Base-by-base conservation (phyloP, 2,888 invertebrate species). In the Euplexia lucipara region DNA sequence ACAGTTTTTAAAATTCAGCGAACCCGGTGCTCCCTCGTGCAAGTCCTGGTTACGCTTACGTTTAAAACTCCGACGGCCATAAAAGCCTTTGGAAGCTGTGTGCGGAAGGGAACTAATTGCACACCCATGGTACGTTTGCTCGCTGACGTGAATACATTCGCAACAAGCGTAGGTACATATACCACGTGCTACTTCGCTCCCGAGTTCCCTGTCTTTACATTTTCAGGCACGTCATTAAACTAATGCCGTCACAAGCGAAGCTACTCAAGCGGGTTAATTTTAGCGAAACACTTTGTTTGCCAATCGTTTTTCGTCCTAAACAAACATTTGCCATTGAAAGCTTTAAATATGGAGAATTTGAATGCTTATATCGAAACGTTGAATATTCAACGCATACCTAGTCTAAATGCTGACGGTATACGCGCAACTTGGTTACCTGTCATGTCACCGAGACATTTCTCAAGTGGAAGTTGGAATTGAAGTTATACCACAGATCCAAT, bases 31-130 rank as follows among this genome's bases (percentile, higher is more conserved):
- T 83, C 83, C 85, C 79, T 83, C 82, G 68, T 66, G 74, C 75
- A 79, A 83, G 79, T 78, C 65, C 77, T 70, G 70, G 83, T 81
- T 56, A 75, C 82, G 82, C 82, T 84, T 81, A 81, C 78, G 79
- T 82, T 86, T 83, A 79, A 86, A 87, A 85, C 84, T 84, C 78
- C 65, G 75, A 71, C 83, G 75, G 78, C 75, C 79, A 81, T 85
- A 83, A 87, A 89, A 86, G 85, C 85, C 87, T 86, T 85, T 86
- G 78, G 81, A 81, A 78, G 82, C 83, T 84, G 84, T 83, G 85
- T 85, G 81, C 83, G 83, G 83, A 86, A 90, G 89, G 88, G 87
- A 87, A 88, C 89, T 92, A 92, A 92, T 92, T 92, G 91, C 91
- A 86, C 86, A 85, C 86, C 87, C 89, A 88, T 85, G 83, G 83